Base-by-base conservation (phyloP, 2,888 invertebrate genomes). In the Parnassius orleans region DNA sequence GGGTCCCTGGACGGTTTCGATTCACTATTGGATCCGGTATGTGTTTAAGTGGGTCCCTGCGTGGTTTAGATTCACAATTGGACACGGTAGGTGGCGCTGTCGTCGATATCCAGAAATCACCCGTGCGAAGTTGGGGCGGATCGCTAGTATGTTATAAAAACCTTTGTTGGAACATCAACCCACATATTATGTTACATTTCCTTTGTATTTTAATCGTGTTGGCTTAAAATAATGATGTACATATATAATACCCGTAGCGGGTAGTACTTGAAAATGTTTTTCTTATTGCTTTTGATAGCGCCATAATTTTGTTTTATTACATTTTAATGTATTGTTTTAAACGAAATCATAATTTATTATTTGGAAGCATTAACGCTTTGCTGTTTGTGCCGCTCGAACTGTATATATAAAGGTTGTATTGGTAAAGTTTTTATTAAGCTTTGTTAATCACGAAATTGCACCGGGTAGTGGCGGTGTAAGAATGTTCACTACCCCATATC, bases 301-400 rank as follows among this genome's bases (percentile, higher is more conserved):
- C 7, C 33, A 33, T 33, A 46, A n/a, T n/a, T 46, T 46, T 46
- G 1, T 3, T 46, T 12, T n/a, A 46, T 46, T 11, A 46, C 46
- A n/a, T 46, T 46, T 46, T 7, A n/a, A 46, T 44, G 44, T 10
- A 44, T 11, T n/a, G 46, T 46, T 46, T 47, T 48, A 42, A 57
- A 53, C 43, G 57, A 53, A 48, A 57, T 47, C 48, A 44, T 53
- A 62, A 43, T 57, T 57, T 53, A 53, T 57, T 48, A 12, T 51
- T 3, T 57, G 53, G 55, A 53, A 62, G 46, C 57, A 57, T 61
- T 53, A 62, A 62, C 19, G 44, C 53, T 57, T 57, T 57, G 57
- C 44, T 53, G 24, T 50, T 11, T 53, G 41, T 14, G 33, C 42
- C 42, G 19, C 52, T 57, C 57, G 48, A 44, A 48, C 48, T 14